Base-by-base conservation (phyloP, 2,797 vertebrate genomes). In the Crenichthys baileyi region DNA sequence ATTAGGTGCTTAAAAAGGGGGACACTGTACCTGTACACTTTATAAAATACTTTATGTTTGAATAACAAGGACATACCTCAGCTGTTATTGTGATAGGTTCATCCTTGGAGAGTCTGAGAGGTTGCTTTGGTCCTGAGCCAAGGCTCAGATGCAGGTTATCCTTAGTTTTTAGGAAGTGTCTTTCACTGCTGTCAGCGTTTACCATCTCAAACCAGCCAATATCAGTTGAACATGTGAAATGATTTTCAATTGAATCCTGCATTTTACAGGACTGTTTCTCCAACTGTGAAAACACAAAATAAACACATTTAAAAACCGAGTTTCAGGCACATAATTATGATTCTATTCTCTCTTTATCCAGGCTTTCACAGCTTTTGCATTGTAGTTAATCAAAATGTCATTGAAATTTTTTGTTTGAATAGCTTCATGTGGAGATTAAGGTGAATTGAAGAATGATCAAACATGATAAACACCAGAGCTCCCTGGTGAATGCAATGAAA, bases 121-220 rank as follows among this genome's bases (percentile, higher is more conserved):
- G 9, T 46, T 36, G 31, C 31, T 36, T 36, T 36, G 44, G 6
- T 46, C 5, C 9, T 46, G 44, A 46, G 44, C 9, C 44, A 46
- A 46, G 5, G 44, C 44, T 7, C 9, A 46, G 44, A 46, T 11
- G 1, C 44, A 46, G 31, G 31, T 36, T 46, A 1, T 46, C 5
- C 9, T 11, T 5, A 46, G 44, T 5, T 46, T 46, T 63, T 6
- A 63, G 1, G 3, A 3, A 0, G 31, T 63, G 60, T 2, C 0
- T 0, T 36, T 63, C 60, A 3, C 29, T 7, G 0, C 0, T 29
- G 36, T 3, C 0, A 13, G 18, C 8, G 16, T 36, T 3, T 36
- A 4, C 6, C 29, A 7, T 63, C 29, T 63, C 29, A 16, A 31
- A 36, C 60, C 5, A 63, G 26, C 2, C 0, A 18, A 1, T 0